These are phyloP conservation scores for Cenopis cana DNA, from an alignment of 2,888 invertebrate genomes.

Conservation along the genomic window DNA sequence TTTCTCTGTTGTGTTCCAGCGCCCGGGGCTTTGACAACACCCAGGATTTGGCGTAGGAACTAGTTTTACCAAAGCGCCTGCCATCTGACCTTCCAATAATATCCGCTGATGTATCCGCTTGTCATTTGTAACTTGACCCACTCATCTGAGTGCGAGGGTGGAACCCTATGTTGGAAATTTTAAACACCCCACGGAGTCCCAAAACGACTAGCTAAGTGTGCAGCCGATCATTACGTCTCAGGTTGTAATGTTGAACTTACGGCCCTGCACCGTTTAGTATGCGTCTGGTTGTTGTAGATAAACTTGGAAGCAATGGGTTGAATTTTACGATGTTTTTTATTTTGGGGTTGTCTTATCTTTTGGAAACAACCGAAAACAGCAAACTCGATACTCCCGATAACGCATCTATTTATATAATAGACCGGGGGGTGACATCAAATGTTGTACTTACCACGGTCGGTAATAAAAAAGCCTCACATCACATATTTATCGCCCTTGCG, in stretches of 20 bases:
- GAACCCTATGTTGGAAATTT: constrained; percentile 55
- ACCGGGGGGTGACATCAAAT: too few species aligned
- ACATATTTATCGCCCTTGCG: too few species aligned
- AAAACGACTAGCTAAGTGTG: constrained; percentile 53
- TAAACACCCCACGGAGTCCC: constrained; percentile 50
- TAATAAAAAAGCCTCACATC: too few species aligned
- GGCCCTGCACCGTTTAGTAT: background rate
- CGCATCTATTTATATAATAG: too few species aligned
- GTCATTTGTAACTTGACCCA: constrained; percentile 39
- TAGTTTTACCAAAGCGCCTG: too few species aligned
- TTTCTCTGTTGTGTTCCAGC: too few species aligned
- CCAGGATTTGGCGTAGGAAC: too few species aligned
- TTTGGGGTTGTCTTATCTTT: background rate
- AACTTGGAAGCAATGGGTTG: background rate
- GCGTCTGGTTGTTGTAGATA: background rate
- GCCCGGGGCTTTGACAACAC: too few species aligned
- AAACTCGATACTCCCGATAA: too few species aligned
- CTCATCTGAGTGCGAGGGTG: constrained; percentile 51
- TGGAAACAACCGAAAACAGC: background rate
- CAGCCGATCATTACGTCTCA: constrained; percentile 30
- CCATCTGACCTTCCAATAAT: too few species aligned
- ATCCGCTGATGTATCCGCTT: constrained; percentile 38
- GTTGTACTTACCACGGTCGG: too few species aligned
- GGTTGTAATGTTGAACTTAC: background rate
- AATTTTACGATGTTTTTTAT: background rate